Evolutionary conservation across 1,140 invertebrate genomes (phyloP).

Genomic region (Oryctes rhinoceros): DNA sequence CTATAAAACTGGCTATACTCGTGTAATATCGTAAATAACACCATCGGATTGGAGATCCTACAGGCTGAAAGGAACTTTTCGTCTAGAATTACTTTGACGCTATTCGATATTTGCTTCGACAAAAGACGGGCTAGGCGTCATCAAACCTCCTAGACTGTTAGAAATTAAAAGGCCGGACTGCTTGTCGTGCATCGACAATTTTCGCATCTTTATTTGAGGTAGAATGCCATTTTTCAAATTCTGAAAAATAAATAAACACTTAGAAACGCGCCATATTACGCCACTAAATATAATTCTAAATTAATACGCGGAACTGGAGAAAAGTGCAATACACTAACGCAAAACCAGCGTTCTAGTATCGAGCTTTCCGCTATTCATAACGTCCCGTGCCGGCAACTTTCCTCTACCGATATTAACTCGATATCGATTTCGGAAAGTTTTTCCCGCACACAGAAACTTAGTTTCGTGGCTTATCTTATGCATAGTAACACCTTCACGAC

Average conservation of each 20-base stretch:
- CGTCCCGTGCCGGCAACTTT: not conserved
- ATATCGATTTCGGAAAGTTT: slow-evolving; percentile 21
- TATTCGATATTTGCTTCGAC: slow-evolving; percentile 31
- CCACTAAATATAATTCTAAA: too few species aligned
- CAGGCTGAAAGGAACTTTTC: slow-evolving; percentile 5
- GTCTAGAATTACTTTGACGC: slow-evolving; percentile 21
- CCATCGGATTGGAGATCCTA: slow-evolving; percentile 7
- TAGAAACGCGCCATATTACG: too few species aligned
- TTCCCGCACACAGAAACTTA: not conserved
- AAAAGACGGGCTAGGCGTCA: slow-evolving; percentile 34
- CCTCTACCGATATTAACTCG: slow-evolving; percentile 29
- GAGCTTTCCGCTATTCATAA: not conserved
- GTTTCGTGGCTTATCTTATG: not conserved
- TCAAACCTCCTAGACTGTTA: slow-evolving; percentile 59
- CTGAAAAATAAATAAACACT: slow-evolving; percentile 56
- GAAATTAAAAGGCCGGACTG: slow-evolving; percentile 63
- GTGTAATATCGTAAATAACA: slow-evolving; percentile 21
- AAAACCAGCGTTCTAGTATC: too few species aligned
- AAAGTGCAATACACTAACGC: too few species aligned
- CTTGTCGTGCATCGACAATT: slow-evolving; percentile 62
- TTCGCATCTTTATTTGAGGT: slow-evolving; percentile 63
- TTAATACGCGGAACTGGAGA: too few species aligned
- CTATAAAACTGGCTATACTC: not conserved
- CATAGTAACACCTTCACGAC: not conserved
- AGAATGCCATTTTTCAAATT: slow-evolving; percentile 63